Evolutionary conservation across 2,888 invertebrate species (phyloP).

Genomic region (Plagodis dolabraria): DNA sequence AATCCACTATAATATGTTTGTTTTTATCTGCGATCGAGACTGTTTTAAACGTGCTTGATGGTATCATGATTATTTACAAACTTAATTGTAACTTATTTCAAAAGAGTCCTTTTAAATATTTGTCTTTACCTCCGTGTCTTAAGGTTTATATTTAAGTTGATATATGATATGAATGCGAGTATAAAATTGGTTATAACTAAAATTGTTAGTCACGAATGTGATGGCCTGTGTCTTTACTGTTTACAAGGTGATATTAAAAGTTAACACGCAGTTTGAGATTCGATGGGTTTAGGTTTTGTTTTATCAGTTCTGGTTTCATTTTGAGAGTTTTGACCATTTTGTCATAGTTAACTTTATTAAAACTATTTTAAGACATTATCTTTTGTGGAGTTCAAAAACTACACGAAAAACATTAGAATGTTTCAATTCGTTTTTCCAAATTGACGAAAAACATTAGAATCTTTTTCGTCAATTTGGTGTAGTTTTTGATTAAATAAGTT

Average conservation of each 20-base stretch:
- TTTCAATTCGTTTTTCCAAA: too few species aligned
- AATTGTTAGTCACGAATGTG: slow-evolving; percentile 73
- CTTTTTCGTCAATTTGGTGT: too few species aligned
- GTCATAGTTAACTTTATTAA: too few species aligned
- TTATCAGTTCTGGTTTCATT: neutral
- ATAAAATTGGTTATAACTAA: slow-evolving; percentile 46
- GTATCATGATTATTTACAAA: slow-evolving; percentile 63
- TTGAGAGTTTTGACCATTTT: neutral
- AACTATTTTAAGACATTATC: too few species aligned
- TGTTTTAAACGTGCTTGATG: slow-evolving; percentile 72
- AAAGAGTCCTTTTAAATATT: neutral
- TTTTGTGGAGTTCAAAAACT: too few species aligned
- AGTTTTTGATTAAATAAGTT: too few species aligned
- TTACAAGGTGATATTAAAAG: slow-evolving; percentile 73
- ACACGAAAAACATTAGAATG: too few species aligned
- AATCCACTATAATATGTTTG: slow-evolving; percentile 63
- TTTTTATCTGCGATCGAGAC: slow-evolving; percentile 73
- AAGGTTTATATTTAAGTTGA: neutral
- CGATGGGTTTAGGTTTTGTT: slow-evolving; percentile 47
- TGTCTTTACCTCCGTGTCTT: neutral
- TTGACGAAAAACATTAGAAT: too few species aligned
- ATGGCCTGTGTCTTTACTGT: slow-evolving; percentile 65
- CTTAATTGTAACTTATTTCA: slow-evolving; percentile 15
- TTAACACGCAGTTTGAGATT: slow-evolving; percentile 68
- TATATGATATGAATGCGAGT: neutral